phyloP scores from a whole-genome alignment of 2,113 vertebrate species.

The Phyllostomus discolor region DNA sequence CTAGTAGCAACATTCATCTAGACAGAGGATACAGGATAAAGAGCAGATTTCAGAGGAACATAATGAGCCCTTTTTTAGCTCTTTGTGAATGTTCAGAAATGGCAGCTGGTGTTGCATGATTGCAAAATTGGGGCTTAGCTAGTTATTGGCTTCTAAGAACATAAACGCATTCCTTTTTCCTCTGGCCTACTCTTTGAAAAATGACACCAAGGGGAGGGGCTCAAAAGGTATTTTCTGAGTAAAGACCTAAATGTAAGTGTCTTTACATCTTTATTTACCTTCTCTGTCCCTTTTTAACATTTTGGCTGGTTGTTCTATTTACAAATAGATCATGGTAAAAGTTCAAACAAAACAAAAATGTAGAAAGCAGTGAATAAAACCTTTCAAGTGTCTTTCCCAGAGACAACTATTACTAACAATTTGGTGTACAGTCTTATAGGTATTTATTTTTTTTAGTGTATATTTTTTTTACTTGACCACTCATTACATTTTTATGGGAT shows the following conservation, averaged over 20 bases:
- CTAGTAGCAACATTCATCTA: not conserved
- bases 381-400: not conserved
- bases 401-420: not conserved
- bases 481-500: not conserved
- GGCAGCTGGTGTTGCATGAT: constrained; percentile 58
- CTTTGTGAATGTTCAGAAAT: constrained; percentile 48
- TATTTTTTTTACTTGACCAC: not conserved
- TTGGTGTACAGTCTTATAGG: not conserved
- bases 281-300: not conserved
- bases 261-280: not conserved
- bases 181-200: constrained; percentile 11
- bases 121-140: constrained; percentile 40
- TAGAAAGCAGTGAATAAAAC: not conserved
- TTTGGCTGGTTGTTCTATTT: not conserved
- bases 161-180: not conserved
- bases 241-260: not conserved
- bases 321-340: not conserved
- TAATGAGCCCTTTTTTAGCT: constrained; percentile 55
- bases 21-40: not conserved
- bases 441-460: not conserved
- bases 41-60: constrained; percentile 42
- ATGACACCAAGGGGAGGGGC: not conserved
- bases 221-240: not conserved
- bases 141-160: constrained; percentile 45
- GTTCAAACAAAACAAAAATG: not conserved